Percentiles rank a stretch among this genome's conserved stretches.
Evolutionary conservation across 2,888 invertebrate species (phyloP).

Genomic region (Cataglyphis livida): DNA sequence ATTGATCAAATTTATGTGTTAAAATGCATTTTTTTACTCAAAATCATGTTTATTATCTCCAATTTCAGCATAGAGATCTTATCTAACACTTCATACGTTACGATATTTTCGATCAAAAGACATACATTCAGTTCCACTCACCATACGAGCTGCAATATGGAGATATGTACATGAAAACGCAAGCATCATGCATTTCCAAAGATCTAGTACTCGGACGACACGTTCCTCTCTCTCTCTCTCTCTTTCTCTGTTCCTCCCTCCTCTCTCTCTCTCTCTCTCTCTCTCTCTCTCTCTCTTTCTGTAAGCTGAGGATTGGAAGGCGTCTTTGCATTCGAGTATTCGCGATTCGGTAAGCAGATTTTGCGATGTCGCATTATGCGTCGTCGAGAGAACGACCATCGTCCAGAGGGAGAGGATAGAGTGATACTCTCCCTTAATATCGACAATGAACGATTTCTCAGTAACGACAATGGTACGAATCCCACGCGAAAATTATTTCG

Average conservation of each 20-base stretch:
- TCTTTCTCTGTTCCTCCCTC: neutral
- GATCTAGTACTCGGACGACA: slow-evolving; percentile 53
- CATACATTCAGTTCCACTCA: slow-evolving; percentile 9
- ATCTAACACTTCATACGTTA: neutral
- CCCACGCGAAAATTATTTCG: neutral
- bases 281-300: neutral
- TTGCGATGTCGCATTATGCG: slow-evolving; percentile 57
- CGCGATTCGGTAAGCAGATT: slow-evolving; percentile 66
- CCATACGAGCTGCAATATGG: slow-evolving; percentile 15
- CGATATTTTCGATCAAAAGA: slow-evolving; percentile 6
- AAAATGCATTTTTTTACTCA: neutral
- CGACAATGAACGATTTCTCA: slow-evolving; percentile 19
- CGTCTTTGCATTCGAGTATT: slow-evolving; percentile 54
- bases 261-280: neutral
- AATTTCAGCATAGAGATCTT: slow-evolving; percentile 7
- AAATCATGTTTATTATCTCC: neutral
- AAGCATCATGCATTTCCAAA: slow-evolving; percentile 52
- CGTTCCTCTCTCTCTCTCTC: neutral
- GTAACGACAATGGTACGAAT: neutral
- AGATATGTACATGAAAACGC: slow-evolving; percentile 43
- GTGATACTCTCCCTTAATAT: neutral
- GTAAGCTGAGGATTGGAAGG: slow-evolving; percentile 53
- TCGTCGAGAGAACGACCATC: slow-evolving; percentile 19
- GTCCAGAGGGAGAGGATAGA: slow-evolving; percentile 37
- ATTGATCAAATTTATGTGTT: neutral